Base-by-base conservation (phyloP, 2,888 invertebrate species). In the Latheticus oryzae region DNA sequence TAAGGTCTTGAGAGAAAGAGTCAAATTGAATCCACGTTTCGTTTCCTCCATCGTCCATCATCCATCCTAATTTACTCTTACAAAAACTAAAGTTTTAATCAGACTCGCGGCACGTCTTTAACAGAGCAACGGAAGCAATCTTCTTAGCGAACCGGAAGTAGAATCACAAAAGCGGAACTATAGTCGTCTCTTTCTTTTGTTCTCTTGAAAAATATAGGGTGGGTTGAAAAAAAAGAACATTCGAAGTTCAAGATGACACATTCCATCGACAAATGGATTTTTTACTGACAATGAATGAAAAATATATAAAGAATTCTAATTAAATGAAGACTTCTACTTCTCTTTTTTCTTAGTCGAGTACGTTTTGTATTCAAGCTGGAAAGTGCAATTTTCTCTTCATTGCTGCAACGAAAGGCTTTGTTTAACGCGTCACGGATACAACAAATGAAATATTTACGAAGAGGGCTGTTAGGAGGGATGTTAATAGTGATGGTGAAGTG, bases 281-380 rank as follows among this genome's bases (percentile, higher is more conserved):
- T 38, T 45, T 38, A 45, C 45, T 32, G n/a, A n/a, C n/a, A n/a
- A n/a, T n/a, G 45, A 58, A 52, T 24, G 37, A 52, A 58, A 45
- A n/a, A n/a, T n/a, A n/a, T 40, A 45, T 45, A 52, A 52, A 58
- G 58, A 58, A 58, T 58, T 58, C 58, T 52, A 58, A 58, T 58
- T 58, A 58, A 58, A 52, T 58, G 48, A 52, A 58, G 58, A 38
- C 52, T 30, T 51, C 51, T 38, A 19, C 19, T n/a, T n/a, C n/a
- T n/a, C n/a, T n/a, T n/a, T n/a, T n/a, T n/a, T n/a, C n/a, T n/a
- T n/a, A n/a, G n/a, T n/a, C n/a, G n/a, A n/a, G 48, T 38, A 24
- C 42, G 51, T 57, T n/a, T 57, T 43, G 42, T 57, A 57, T 57
- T 57, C 51, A 4, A 9, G 32, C 11, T 13, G 43, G 28, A 21